Evolutionary conservation across 2,113 vertebrate species (phyloP).

Genomic region (Myocastor coypus): DNA sequence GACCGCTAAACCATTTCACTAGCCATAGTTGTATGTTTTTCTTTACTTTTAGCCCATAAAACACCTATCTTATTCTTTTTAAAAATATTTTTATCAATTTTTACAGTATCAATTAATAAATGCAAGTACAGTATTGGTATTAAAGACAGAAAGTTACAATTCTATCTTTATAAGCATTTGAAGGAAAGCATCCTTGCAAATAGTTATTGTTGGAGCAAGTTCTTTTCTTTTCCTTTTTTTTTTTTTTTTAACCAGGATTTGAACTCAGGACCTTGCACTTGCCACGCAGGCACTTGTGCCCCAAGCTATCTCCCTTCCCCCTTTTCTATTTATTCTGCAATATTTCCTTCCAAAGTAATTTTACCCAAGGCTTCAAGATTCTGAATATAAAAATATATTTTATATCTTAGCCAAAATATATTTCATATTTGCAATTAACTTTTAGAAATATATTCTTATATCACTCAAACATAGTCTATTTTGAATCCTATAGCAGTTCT

Average conservation of each 20-base stretch:
- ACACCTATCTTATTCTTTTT: not conserved
- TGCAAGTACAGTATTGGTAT: not conserved
- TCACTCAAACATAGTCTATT: not conserved
- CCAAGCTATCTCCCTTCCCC: too few relatives aligned
- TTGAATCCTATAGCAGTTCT: too few relatives aligned
- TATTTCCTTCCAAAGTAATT: not conserved
- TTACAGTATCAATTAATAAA: not conserved
- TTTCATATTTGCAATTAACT: not conserved
- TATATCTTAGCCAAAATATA: not conserved
- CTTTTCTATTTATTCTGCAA: not conserved
- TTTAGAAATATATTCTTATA: not conserved
- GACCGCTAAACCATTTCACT: too few relatives aligned
- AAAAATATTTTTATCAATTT: not conserved
- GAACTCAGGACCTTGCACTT: too few relatives aligned
- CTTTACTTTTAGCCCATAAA: not conserved
- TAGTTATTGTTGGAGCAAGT: not conserved
- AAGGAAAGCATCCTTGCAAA: not conserved
- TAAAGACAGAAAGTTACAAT: not conserved
- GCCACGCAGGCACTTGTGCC: too few relatives aligned
- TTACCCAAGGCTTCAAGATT: not conserved
- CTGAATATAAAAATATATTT: slow-evolving; percentile 36
- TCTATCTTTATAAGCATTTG: not conserved
- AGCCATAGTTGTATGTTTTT: not conserved
- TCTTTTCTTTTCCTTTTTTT: too few relatives aligned
- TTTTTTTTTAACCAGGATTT: too few relatives aligned